Evolutionary conservation across 1,140 invertebrate species (phyloP), one percentile per base, ranked within the genome.

Genomic region (Aphis craccivora): DNA sequence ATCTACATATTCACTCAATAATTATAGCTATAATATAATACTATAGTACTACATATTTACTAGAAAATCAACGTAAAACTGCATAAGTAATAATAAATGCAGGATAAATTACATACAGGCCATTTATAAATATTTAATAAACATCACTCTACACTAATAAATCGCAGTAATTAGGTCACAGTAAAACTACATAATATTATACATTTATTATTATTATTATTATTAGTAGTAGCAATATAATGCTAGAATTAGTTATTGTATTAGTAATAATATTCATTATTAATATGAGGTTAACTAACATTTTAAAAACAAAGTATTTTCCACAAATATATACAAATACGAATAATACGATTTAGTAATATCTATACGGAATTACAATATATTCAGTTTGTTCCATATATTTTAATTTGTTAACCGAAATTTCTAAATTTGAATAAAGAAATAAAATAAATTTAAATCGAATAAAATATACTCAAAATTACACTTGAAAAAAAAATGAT

Each of bases 91-190:
- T 45, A 14, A 76, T n/a, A 18, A 76, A 76, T 76, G 5, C 8
- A 89, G 22, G 53, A 9, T 20, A 53, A 51, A 55, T 53, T 53
- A 40, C 30, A 37, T 53, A 14, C 87, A 8, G 7, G 37, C 14
- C 30, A 48, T 88, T 89, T 88, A n/a, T 35, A 88, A 51, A 53
- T n/a, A 76, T 76, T 5, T n/a, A 88, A 89, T 89, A 89, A 89
- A 89, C 18, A 40, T 53, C 22, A 25, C 22, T 22, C 22, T 20
- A 55, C 37, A 55, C 51, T 55, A 88, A n/a, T n/a, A 51, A 88
- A 88, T 35, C 6, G 86, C 43, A 51, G n/a, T 51, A 88, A 51
- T 48, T 9, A 88, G 86, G 86, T 88, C 86, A 88, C 45, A 76
- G 14, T 76, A 76, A 76, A 76, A 20, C 14, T n/a, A 18, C 18